Base-by-base conservation (phyloP, 2,888 invertebrate genomes). In the Epinotia demarniana region DNA sequence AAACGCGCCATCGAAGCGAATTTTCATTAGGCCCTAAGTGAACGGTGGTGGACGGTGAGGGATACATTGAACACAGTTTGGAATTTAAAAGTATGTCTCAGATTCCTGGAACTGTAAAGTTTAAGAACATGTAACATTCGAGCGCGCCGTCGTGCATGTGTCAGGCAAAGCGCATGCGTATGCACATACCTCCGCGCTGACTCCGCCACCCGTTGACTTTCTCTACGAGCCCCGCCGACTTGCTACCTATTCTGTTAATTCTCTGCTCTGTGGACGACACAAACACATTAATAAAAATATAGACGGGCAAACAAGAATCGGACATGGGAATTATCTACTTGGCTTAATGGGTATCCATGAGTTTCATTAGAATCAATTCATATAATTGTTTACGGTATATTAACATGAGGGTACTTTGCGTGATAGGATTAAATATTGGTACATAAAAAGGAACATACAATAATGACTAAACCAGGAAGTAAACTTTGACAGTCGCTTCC, bases 161-260 rank as follows among this genome's bases (percentile, higher is more conserved):
- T 85, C 84, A 86, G 82, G 81, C 77, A 83, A 87, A 88, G 88
- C 86, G 81, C 89, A 89, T 89, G 89, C 87, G 82, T 76, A 72
- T 75, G 60, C 83, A 90, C 93, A 85, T 93, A 94, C 94, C 94
- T 94, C 93, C 93, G 78, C 94, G 92, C 80, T 93, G 93, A 82
- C 93, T 93, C 81, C 94, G 92, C 93, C 93, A 94, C 8, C 93
- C 93, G 87, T 93, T 93, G 89, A 91, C 87, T 86, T 90, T 93
- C 81, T 91, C 89, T 80, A 93, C 82, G 79, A 91, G 84, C 78
- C 86, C 88, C 74, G 92, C 86, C 72, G 90, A 79, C 88, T 93
- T 93, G 92, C 89, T 92, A 90, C 89, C 93, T 88, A 92, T 93
- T 91, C 81, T 90, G 88, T 89, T 92, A 90, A 93, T 90, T 92